Evolutionary conservation across 2,113 vertebrate genomes (phyloP).

Genomic region (Eclectus roratus): DNA sequence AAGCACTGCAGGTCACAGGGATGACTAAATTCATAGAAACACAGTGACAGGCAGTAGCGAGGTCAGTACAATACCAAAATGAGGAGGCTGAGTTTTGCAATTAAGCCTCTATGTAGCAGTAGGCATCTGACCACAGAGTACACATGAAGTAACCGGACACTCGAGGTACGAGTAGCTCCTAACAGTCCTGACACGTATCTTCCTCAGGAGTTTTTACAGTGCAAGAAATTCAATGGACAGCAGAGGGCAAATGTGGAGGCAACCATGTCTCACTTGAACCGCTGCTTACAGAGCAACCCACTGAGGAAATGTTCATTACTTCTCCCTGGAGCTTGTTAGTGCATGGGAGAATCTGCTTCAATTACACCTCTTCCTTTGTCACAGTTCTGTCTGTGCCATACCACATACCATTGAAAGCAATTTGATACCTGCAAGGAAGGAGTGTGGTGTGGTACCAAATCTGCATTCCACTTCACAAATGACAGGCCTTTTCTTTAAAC

Average conservation of each 20-base stretch:
- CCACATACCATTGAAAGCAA: background rate
- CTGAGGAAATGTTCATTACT: background rate
- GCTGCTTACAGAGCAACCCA: background rate
- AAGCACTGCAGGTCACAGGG: background rate
- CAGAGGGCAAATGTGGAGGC: background rate
- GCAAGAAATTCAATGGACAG: background rate
- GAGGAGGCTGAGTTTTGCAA: background rate
- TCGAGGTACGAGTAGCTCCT: background rate
- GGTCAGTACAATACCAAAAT: background rate
- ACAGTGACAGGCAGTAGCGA: background rate
- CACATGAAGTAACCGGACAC: background rate
- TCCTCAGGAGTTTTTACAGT: background rate
- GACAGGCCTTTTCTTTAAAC: background rate
- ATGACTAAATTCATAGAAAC: conserved; percentile 10
- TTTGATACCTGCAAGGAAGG: background rate
- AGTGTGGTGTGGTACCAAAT: background rate
- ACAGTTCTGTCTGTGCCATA: background rate
- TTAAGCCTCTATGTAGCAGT: background rate
- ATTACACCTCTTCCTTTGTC: background rate
- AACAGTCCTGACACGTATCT: rapidly evolving
- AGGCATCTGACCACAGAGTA: background rate
- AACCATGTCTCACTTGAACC: background rate
- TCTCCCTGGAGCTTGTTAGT: background rate
- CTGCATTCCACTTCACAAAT: background rate
- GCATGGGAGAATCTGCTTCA: background rate